Base-by-base conservation (phyloP, 2,113 vertebrate genomes). In the Bucco capensis region DNA sequence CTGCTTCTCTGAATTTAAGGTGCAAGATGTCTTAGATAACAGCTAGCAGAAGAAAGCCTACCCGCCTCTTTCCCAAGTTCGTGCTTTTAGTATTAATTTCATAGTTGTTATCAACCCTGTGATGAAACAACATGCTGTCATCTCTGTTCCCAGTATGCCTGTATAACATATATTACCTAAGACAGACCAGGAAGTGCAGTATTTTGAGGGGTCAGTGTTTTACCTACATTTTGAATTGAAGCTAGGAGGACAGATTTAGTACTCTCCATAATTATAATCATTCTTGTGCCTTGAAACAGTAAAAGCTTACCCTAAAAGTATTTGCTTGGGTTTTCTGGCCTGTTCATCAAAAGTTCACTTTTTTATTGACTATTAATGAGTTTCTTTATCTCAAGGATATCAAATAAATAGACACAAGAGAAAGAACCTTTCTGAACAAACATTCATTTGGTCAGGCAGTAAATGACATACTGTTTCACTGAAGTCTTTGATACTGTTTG, bases 221-320 rank as follows among this genome's bases (percentile, higher is more conserved):
- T 72, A 54, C 24, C 19, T 46, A 6, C 19, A 19, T 56, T 92
- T 89, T 78, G 44, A 50, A 72, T 76, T 69, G 28, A 61, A 79
- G 46, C 38, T 81, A 56, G 27, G 62, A 67, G 40, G n/a, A 58
- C 35, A 53, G 37, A 30, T 73, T 80, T 73, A 60, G 38, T 51
- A 31, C 27, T 66, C 15, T 51, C 86, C 33, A 33, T 69, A 24
- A 73, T 42, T 72, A 9, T 6, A 57, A 76, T 44, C 3, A 54
- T 86, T 88, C 38, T 61, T 86, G 72, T 94, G 83, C 83, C 79
- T 92, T 95, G 88, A 73, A 91, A 12, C 46, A 73, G 77, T 79
- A 72, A 71, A 86, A 73, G 38, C 49, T 86, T 87, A 31, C 57
- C 11, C 22, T 66, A 7, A 80, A n/a, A 77, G 12, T 44, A 31